Base-by-base conservation (phyloP, 2,888 invertebrate species). In the Morpho helenor region DNA sequence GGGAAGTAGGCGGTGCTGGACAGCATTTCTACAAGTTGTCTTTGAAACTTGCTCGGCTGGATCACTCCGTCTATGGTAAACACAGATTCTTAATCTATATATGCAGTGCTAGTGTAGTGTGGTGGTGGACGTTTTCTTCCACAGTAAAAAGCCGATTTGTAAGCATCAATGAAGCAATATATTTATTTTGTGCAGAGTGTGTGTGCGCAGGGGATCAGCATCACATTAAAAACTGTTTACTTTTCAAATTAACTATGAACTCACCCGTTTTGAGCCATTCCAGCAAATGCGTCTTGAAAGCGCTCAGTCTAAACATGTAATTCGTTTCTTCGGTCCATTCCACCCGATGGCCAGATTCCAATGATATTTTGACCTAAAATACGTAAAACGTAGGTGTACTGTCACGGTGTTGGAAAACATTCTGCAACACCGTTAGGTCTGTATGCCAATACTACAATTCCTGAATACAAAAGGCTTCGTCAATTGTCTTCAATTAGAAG, bases 321-420 rank as follows among this genome's bases (percentile, higher is more conserved):
- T 99, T 99, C 2, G 95, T 93, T 79, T 99, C 99, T 73, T 96
- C 95, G 0, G 95, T 95, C 98, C 98, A 99, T 79, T 98, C 97
- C 3, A 98, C 96, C 0, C 93, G 92, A 77, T 98, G 96, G 0
- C 96, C 97, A 2, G 97, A 97, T 73, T 97, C 97, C 43, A 90
- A 75, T 0, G 97, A 96, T 16, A 97, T 93, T 86, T 94, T 93
- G 0, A 92, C 78, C 89, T 90, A 69, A 0, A 50, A 45, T 31
- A 42, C 4, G 31, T 3, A 31, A 31, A 31, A 31, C 31, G 31
- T 31, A 31, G 31, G 31, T 5, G n/a, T n/a, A n/a, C n/a, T n/a
- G 31, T 31, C 4, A 31, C 31, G 5, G 31, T 16, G 31, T 31
- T 31, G 31, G 31, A 31, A 5, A 31, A 5, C 31, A 5, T 5